Evolutionary conservation across 2,113 vertebrate species (phyloP).

Genomic region (Toxostoma redivivum): DNA sequence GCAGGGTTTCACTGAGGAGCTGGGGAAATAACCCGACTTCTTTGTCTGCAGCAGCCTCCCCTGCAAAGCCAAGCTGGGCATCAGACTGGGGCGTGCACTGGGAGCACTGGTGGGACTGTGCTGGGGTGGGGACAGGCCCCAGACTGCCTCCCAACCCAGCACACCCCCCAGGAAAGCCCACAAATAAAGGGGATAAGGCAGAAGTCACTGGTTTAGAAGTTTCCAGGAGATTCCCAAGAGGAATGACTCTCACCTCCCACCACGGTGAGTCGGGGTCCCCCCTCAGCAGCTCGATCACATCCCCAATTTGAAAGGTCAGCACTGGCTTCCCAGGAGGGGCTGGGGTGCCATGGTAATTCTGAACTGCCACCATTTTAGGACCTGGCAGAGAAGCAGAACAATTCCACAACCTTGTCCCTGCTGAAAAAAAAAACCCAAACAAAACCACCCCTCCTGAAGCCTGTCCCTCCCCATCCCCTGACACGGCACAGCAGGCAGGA

Average conservation of each 20-base stretch:
- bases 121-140: background rate
- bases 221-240: fast-evolving
- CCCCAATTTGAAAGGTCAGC: constrained; percentile 88
- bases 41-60: constrained; percentile 86
- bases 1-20: constrained; percentile 90
- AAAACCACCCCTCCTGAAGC: background rate
- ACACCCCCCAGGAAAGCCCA: background rate
- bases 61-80: constrained; percentile 55
- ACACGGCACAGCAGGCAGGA: background rate
- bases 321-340: constrained; percentile 82
- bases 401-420: background rate
- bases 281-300: constrained; percentile 90
- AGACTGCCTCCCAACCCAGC: fast-evolving
- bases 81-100: fast-evolving
- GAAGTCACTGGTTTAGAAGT: background rate
- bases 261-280: constrained; percentile 90
- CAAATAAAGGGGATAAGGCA: fast-evolving
- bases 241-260: constrained; percentile 86
- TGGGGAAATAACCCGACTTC: constrained; percentile 92
- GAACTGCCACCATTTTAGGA: constrained; percentile 94
- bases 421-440: background rate
- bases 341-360: constrained; percentile 91
- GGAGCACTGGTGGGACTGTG: background rate
- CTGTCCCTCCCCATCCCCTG: background rate
- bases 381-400: constrained; percentile 63